Evolutionary conservation across 2,113 vertebrate genomes (phyloP), one percentile per base, ranked within the genome.

Genomic region (Mungos mungo): DNA sequence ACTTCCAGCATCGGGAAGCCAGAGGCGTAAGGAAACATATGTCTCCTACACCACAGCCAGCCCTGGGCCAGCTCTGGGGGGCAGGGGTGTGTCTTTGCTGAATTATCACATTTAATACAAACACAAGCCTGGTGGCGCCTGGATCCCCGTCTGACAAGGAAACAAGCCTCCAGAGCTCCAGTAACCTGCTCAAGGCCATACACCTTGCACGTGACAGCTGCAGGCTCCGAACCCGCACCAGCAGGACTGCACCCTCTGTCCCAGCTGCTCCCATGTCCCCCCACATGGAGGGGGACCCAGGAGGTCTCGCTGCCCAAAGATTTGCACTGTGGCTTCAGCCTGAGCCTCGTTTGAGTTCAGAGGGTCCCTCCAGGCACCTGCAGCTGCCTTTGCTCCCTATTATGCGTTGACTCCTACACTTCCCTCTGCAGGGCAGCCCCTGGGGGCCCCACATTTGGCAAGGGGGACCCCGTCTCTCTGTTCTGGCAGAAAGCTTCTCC

Each of bases 281-380:
- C 52, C 69, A 12, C 0, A 3, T 54, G 54, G 54, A 57, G 21
- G 21, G 57, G 50, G 66, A 45, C 47, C 45, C 35, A 1, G 15
- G 3, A 38, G 15, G 23, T 4, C 21, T 82, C 1, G 0, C 29
- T 52, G 35, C 23, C 21, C 65, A 7, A 4, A 7, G 35, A 12
- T 54, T 45, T 95, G 63, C 31, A 13, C 33, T 38, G 0, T 0
- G 33, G 45, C 52, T 77, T 83, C 57, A 57, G 47, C 21, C 35
- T 12, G 31, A 90, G 4, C 15, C 21, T 47, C 0, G 0, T 2
- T 0, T 31, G 68, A 13, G 1, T 21, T 27, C 0, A 0, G 15
- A 33, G 1, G 19, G 19, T 33, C 50, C 15, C 21, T 41, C 15
- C 31, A 29, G 35, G 15, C 5, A 1, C 63, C 54, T 0, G 0